phyloP scores from a whole-genome alignment of 2,797 vertebrate species.

The Ispidina picta region DNA sequence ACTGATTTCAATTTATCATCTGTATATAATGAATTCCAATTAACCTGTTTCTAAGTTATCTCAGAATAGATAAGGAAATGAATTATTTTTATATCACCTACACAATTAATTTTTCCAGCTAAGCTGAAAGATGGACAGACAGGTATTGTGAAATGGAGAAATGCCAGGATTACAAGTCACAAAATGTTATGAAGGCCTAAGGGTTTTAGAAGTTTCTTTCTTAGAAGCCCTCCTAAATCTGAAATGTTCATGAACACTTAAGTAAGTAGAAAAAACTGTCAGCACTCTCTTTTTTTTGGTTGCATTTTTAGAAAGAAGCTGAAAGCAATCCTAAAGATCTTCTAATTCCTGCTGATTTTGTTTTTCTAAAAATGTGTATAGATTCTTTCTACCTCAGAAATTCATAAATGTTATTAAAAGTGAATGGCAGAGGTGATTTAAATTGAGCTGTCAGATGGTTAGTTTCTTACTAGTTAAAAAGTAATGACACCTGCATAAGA shows the following conservation, averaged over 20 bases:
- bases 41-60: background rate
- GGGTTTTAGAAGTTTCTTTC: conserved; percentile 55
- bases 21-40: background rate
- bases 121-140: conserved; percentile 40
- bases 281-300: background rate
- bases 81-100: conserved; percentile 30
- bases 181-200: conserved; percentile 62
- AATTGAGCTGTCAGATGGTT: conserved; percentile 76
- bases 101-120: conserved; percentile 26
- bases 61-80: conserved; percentile 6
- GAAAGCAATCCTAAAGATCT: conserved; percentile 67
- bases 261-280: conserved; percentile 12
- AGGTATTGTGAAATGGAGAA: conserved; percentile 18
- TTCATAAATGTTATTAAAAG: conserved; percentile 79
- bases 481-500: conserved; percentile 59
- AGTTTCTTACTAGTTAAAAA: conserved; percentile 67
- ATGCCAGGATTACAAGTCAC: conserved; percentile 42
- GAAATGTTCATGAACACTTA: conserved; percentile 40
- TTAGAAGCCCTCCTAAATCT: conserved; percentile 1
- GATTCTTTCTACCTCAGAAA: conserved; percentile 71
- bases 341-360: conserved; percentile 75
- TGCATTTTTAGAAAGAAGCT: conserved; percentile 20
- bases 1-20: background rate
- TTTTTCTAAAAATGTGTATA: conserved; percentile 74
- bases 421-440: conserved; percentile 73